phyloP scores from a whole-genome alignment of 2,888 invertebrate genomes.

The Gastrophysa polygoni region DNA sequence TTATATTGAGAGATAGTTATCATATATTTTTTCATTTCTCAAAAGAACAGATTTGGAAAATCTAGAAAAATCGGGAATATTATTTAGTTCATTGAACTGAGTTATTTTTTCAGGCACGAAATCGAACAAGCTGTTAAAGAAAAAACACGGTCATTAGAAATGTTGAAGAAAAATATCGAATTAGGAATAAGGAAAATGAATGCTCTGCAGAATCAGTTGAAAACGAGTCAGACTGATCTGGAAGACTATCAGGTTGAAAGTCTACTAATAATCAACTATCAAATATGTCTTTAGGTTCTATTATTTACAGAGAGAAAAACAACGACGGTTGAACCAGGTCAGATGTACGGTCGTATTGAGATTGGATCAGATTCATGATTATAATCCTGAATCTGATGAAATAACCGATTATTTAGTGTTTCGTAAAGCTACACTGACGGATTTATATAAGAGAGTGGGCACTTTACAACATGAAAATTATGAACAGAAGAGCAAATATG shows the following conservation, averaged over 20 bases:
- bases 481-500: constrained; percentile 66
- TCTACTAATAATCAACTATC: neutral
- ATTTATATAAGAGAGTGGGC: constrained; percentile 67
- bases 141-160: constrained; percentile 63
- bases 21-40: too few relatives aligned
- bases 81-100: too few relatives aligned
- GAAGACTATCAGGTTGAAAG: constrained; percentile 67
- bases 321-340: constrained; percentile 78
- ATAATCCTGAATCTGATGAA: constrained; percentile 53
- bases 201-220: constrained; percentile 63
- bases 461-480: constrained; percentile 70
- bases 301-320: constrained; percentile 69
- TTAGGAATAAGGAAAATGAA: constrained; percentile 64
- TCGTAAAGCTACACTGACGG: constrained; percentile 64
- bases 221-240: constrained; percentile 65
- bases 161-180: constrained; percentile 65
- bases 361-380: constrained; percentile 71
- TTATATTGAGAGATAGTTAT: too few relatives aligned
- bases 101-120: constrained; percentile 54
- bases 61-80: too few relatives aligned
- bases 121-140: constrained; percentile 68
- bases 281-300: neutral
- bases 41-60: too few relatives aligned
- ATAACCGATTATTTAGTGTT: constrained; percentile 67
- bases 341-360: constrained; percentile 71